Conservation (phyloP, 2,888 invertebrate species). For the Cataglyphis livida region DNA sequence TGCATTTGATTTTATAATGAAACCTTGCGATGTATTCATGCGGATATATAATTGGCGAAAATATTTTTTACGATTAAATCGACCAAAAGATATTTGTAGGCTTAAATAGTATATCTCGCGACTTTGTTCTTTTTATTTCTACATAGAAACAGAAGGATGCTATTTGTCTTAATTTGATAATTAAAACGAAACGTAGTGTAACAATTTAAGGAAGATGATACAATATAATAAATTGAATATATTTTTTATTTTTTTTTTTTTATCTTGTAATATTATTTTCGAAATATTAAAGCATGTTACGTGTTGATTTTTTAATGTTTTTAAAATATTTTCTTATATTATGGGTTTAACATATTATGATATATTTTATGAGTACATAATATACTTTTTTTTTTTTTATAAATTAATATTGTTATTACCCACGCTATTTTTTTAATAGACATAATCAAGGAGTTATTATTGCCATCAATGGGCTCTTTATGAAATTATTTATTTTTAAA, state of each 20-base stretch:
- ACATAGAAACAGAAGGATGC: not conserved
- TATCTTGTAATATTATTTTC: conserved; percentile 10
- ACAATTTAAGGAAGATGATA: not conserved
- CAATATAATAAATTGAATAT: not conserved
- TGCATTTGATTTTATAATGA: conserved; percentile 54
- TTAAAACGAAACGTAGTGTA: not conserved
- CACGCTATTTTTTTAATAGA: conserved; percentile 3
- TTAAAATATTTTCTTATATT: not conserved
- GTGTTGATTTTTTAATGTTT: not conserved
- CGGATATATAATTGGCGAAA: not conserved
- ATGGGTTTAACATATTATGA: not conserved
- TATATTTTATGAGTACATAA: not conserved
- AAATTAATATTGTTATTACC: conserved; percentile 2
- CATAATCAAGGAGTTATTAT: not conserved
- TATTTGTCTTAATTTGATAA: not conserved
- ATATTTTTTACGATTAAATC: not conserved
- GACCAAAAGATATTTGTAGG: not conserved
- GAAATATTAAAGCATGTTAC: conserved; percentile 1
- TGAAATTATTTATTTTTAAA: conserved; percentile 3
- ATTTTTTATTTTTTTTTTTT: not conserved
- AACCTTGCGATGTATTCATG: conserved; percentile 16
- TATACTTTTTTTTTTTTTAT: not conserved
- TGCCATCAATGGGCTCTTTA: not conserved
- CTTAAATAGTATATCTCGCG: not conserved
- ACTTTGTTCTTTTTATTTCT: not conserved